These are phyloP conservation scores for Isoperla grammatica DNA, from an alignment of 2,888 invertebrate genomes.

Conservation along the genomic window DNA sequence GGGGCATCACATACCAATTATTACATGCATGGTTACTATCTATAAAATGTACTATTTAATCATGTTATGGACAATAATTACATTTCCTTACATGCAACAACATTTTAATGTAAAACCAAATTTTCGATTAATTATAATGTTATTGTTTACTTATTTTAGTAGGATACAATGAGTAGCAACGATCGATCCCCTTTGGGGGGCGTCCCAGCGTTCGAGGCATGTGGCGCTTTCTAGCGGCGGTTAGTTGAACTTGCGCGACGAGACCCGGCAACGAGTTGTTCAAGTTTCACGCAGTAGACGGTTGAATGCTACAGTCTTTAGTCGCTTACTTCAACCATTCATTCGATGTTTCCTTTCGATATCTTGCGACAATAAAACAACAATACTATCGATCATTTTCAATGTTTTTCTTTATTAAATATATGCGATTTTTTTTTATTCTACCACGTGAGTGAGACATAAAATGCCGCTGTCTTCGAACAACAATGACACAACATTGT, in stretches of 20 bases:
- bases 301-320: background rate
- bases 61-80: too few species aligned
- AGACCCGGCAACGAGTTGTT: background rate
- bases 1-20: too few species aligned
- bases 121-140: too few species aligned
- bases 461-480: conserved; percentile 3
- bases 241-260: background rate
- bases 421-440: too few species aligned
- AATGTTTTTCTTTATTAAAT: background rate
- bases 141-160: too few species aligned
- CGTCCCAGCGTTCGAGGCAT: background rate
- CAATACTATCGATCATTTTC: conserved; percentile 2
- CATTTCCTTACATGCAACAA: too few species aligned
- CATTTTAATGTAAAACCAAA: too few species aligned
- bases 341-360: background rate
- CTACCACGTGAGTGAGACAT: background rate
- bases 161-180: too few species aligned
- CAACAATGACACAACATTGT: conserved; percentile 5
- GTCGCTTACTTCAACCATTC: background rate
- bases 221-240: conserved; percentile 23
- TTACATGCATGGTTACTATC: too few species aligned
- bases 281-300: conserved; percentile 5
- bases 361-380: background rate
- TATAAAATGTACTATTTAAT: too few species aligned
- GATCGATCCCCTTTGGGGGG: too few species aligned